These are phyloP conservation scores for Epinephelus lanceolatus DNA, from an alignment of 2,113 vertebrate species.

Conservation along the genomic window DNA sequence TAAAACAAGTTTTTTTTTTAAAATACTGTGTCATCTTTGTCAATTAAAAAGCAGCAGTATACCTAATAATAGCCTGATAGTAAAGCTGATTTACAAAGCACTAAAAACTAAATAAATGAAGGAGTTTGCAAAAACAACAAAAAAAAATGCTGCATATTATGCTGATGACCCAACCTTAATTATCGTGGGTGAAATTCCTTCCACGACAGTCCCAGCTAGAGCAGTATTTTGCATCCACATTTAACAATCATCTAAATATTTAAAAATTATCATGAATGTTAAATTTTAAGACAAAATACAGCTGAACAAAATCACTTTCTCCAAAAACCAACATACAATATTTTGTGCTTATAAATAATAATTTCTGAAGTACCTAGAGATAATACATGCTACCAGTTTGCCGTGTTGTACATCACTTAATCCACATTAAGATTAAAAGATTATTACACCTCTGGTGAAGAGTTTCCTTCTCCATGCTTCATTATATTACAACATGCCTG, in stretches of 20 bases:
- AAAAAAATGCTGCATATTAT: too few species aligned
- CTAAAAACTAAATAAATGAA: too few species aligned
- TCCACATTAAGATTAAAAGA: constrained; percentile 16
- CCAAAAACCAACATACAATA: background rate
- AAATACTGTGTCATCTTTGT: too few species aligned
- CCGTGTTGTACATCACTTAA: constrained; percentile 11
- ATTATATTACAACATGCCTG: constrained; percentile 39
- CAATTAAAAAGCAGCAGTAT: too few species aligned
- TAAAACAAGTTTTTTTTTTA: too few species aligned
- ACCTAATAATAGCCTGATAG: too few species aligned
- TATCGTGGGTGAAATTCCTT: too few species aligned
- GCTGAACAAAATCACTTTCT: background rate
- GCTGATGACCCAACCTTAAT: too few species aligned
- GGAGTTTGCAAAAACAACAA: too few species aligned
- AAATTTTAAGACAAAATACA: background rate
- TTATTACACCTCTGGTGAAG: constrained; percentile 14
- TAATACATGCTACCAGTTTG: background rate
- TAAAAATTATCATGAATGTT: background rate
- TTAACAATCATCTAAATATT: background rate
- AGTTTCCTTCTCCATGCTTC: constrained; percentile 19
- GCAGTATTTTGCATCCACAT: background rate
- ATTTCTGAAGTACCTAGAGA: background rate
- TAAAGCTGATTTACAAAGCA: too few species aligned
- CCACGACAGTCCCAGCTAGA: too few species aligned
- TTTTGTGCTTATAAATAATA: background rate